These are phyloP conservation scores for Podarcis siculus DNA, from an alignment of 2,797 vertebrate species.

Conservation along the genomic window DNA sequence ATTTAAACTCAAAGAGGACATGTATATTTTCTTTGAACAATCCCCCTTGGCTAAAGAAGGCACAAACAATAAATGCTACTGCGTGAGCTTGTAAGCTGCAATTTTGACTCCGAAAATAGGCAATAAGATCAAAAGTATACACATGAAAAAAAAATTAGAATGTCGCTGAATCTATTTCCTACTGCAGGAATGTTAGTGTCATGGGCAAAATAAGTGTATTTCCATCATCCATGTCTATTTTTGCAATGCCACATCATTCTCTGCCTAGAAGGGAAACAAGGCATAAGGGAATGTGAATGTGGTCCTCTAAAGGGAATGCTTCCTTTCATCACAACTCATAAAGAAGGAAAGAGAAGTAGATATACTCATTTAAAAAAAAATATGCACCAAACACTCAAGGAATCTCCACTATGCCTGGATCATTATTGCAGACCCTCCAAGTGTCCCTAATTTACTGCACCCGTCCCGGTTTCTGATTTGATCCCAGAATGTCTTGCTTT, in stretches of 20 bases:
- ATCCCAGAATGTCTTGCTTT: too few species aligned
- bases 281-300: slow-evolving; percentile 1
- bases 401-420: background rate
- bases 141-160: background rate
- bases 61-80: slow-evolving; percentile 6
- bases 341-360: background rate
- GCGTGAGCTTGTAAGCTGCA: background rate
- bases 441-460: too few species aligned
- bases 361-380: background rate
- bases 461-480: too few species aligned
- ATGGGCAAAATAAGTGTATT: slow-evolving; percentile 29
- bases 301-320: slow-evolving; percentile 22
- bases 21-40: slow-evolving; percentile 31
- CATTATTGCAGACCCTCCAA: background rate
- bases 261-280: slow-evolving; percentile 18
- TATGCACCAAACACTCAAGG: background rate
- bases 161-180: slow-evolving; percentile 17
- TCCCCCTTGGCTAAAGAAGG: slow-evolving; percentile 30
- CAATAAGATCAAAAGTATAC: slow-evolving; percentile 18
- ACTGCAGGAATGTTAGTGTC: slow-evolving; percentile 20
- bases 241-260: slow-evolving; percentile 10
- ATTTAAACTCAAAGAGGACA: slow-evolving; percentile 22
- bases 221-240: slow-evolving; percentile 11
- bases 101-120: slow-evolving; percentile 5
- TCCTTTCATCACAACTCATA: slow-evolving; percentile 15